A percentile compares a stretch with the other conserved stretches of the same genome.
These are phyloP conservation scores for Hapalemur alaotrensis DNA, from an alignment of 2,797 vertebrate genomes.

Conservation along the genomic window DNA sequence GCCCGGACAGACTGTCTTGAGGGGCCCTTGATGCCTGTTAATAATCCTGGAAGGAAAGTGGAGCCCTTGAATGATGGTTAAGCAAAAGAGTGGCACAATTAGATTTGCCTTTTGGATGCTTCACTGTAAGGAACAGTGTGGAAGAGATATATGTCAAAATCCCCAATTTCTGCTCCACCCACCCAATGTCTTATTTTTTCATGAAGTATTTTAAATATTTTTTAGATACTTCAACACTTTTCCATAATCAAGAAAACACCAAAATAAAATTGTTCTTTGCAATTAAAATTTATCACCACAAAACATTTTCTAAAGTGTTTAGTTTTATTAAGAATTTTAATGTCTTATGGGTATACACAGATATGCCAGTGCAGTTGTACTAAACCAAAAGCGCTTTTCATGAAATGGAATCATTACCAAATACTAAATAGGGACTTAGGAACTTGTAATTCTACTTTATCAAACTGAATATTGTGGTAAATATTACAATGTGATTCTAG, in stretches of 20 bases:
- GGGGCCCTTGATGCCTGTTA: not conserved
- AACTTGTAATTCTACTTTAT: constrained; percentile 1
- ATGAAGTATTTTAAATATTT: constrained; percentile 3
- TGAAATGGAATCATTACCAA: constrained; percentile 3
- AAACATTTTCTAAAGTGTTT: not conserved
- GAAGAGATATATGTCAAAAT: not conserved
- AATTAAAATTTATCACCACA: not conserved
- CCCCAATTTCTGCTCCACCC: not conserved
- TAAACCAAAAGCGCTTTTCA: not conserved
- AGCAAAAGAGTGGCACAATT: not conserved
- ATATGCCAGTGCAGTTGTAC: not conserved
- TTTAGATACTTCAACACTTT: not conserved
- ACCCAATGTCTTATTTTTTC: not conserved
- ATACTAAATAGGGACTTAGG: not conserved
- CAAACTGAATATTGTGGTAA: not conserved
- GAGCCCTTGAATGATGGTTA: not conserved
- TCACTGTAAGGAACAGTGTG: not conserved
- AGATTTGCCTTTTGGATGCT: not conserved
- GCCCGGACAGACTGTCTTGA: not conserved
- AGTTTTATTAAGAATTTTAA: constrained; percentile 33
- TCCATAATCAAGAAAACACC: not conserved
- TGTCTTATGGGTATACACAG: not conserved
- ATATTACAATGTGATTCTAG: not conserved
- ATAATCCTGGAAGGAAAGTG: not conserved
- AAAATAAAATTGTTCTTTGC: not conserved